Base-by-base conservation (phyloP, 2,888 invertebrate species). In the Pyrrhosoma nymphula region DNA sequence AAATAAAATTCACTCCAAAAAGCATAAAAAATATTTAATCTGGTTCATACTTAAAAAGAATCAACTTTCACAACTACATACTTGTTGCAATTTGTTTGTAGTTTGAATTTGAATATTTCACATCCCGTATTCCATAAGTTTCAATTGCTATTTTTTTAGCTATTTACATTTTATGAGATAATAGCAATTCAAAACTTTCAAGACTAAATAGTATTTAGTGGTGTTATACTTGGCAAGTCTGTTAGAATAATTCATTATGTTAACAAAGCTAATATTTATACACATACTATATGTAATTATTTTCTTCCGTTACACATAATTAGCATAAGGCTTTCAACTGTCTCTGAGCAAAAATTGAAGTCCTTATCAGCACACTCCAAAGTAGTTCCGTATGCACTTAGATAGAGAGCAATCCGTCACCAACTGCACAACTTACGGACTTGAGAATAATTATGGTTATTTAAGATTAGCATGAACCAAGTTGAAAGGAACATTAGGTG, bases 11-110 rank as follows among this genome's bases (percentile, higher is more conserved):
- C n/a, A 88, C 47, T 26, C 39, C 88, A 88, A 88, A 88, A 88
- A 88, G 88, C 88, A 88, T 88, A 23, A 39, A 88, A 88, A 88
- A 88, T 88, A 88, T 88, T 88, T 26, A 39, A 88, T 88, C 23
- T 88, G 88, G 39, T 88, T 88, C 16, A 39, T 8, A 26, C n/a
- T 26, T 20, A 6, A 2, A 47, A 88, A 47, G 88, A 88, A 2
- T 10, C 20, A 16, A 47, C 39, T 88, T 18, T 18, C 39, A 88
- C 23, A 2, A 6, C 88, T 88, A 88, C 88, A 23, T 88, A 39
- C 20, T 47, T 47, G 47, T 82, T 47, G 47, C 47, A 88, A 23
- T 39, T 88, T 39, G 4, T 47, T 88, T 23, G 47, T 88, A 39
- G n/a, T 20, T 39, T 47, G 26, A 88, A 8, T 69, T 26, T 88